Evolutionary conservation across 2,113 vertebrate species (phyloP).

Genomic region (Xiphorhynchus elegans): DNA sequence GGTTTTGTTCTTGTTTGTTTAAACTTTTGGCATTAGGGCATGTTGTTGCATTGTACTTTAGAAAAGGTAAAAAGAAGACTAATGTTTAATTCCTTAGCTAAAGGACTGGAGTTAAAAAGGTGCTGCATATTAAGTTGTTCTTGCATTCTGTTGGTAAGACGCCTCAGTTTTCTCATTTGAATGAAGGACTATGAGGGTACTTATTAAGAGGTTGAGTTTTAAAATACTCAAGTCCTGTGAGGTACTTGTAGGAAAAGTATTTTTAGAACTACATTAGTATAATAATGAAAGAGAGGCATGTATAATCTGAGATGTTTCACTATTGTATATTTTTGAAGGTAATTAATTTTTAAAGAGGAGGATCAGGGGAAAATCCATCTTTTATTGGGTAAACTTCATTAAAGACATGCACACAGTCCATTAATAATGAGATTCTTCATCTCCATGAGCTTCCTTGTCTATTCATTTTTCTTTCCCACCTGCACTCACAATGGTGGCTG

Average conservation of each 20-base stretch:
- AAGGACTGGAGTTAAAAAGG: not conserved
- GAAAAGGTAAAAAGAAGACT: not conserved
- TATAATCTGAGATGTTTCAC: not conserved
- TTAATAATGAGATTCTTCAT: slow-evolving; percentile 63
- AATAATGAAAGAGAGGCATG: not conserved
- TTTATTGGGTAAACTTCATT: slow-evolving; percentile 51
- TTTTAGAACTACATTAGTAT: not conserved
- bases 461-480: slow-evolving; percentile 82
- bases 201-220: not conserved
- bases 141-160: not conserved
- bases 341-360: slow-evolving; percentile 19
- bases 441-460: slow-evolving; percentile 71
- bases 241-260: not conserved
- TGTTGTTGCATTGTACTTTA: not conserved
- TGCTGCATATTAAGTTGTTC: rapidly evolving
- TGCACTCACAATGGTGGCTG: slow-evolving; percentile 76
- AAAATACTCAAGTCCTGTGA: not conserved
- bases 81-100: not conserved
- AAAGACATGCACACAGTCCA: slow-evolving; percentile 24
- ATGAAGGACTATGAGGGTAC: not conserved
- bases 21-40: not conserved
- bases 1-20: not conserved
- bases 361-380: slow-evolving; percentile 23
- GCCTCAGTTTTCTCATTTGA: not conserved
- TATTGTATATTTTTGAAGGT: not conserved